phyloP scores from a whole-genome alignment of 1,140 invertebrate species.

The Oryctes rhinoceros region DNA sequence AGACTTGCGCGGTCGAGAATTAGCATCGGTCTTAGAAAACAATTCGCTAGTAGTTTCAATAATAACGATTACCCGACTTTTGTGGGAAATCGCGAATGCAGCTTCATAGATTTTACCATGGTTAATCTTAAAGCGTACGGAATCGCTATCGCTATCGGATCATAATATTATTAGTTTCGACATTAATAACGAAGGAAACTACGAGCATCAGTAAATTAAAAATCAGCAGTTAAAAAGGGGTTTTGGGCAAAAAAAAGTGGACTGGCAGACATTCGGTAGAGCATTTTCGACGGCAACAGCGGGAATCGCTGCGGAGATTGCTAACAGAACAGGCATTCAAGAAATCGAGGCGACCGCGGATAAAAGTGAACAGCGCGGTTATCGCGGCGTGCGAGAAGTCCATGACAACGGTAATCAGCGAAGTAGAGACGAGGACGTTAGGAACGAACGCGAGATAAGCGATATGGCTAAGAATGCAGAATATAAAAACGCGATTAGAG shows the following conservation, averaged over 20 bases:
- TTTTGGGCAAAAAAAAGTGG: constrained; percentile 28
- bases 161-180: neutral
- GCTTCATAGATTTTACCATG: constrained; percentile 26
- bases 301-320: neutral
- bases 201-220: neutral
- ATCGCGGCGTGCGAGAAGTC: constrained; percentile 19
- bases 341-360: neutral
- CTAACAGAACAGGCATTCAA: neutral
- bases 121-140: neutral
- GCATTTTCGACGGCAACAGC: neutral
- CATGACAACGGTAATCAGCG: neutral
- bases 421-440: too few relatives aligned
- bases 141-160: neutral
- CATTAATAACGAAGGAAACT: neutral
- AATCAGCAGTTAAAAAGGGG: neutral
- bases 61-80: too few relatives aligned
- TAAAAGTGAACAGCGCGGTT: neutral
- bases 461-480: too few relatives aligned
- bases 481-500: too few relatives aligned
- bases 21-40: neutral
- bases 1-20: neutral
- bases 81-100: constrained; percentile 19
- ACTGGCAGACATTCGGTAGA: neutral
- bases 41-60: constrained; percentile 1
- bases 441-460: too few relatives aligned